These are phyloP conservation scores for Chloroclystis v-ata DNA, from an alignment of 2,888 invertebrate species.

Conservation along the genomic window DNA sequence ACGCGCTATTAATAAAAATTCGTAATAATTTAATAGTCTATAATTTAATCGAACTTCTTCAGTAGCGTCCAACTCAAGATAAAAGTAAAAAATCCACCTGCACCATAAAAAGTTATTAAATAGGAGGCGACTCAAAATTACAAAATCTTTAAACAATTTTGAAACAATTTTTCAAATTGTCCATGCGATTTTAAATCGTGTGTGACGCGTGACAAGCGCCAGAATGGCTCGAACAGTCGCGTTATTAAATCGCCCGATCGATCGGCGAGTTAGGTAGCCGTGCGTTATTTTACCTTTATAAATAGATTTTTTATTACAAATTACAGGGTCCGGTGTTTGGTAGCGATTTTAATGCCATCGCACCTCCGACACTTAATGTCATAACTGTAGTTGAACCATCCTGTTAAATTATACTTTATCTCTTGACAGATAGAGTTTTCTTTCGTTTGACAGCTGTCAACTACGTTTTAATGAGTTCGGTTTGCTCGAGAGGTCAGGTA, in stretches of 20 bases:
- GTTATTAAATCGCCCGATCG: constrained; percentile 74
- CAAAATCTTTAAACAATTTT: constrained; percentile 71
- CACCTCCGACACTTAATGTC: constrained; percentile 43
- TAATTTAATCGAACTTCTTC: constrained; percentile 74
- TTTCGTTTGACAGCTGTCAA: constrained; percentile 40
- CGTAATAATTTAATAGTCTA: constrained; percentile 69
- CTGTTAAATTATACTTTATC: constrained; percentile 57
- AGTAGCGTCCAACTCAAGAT: constrained; percentile 60
- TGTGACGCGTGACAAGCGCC: constrained; percentile 65
- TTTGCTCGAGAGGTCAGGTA: constrained; percentile 59
- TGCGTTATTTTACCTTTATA: constrained; percentile 75
- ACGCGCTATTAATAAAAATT: constrained; percentile 67
- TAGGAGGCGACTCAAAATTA: constrained; percentile 77
- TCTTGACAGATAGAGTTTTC: constrained; percentile 55
- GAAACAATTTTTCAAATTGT: constrained; percentile 70
- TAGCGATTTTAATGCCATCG: constrained; percentile 69
- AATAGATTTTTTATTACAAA: constrained; percentile 78
- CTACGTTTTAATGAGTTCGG: constrained; percentile 57
- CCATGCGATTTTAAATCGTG: constrained; percentile 63
- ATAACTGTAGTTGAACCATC: constrained; percentile 45
- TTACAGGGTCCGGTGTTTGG: constrained; percentile 76
- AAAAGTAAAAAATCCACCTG: constrained; percentile 67
- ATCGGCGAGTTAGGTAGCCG: constrained; percentile 73
- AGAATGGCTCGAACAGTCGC: constrained; percentile 59
- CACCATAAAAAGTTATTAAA: constrained; percentile 69